Percentiles rank a stretch among this genome's conserved stretches.
These are phyloP conservation scores for Drosophila tani DNA, from an alignment of 1,140 invertebrate genomes.

Conservation along the genomic window DNA sequence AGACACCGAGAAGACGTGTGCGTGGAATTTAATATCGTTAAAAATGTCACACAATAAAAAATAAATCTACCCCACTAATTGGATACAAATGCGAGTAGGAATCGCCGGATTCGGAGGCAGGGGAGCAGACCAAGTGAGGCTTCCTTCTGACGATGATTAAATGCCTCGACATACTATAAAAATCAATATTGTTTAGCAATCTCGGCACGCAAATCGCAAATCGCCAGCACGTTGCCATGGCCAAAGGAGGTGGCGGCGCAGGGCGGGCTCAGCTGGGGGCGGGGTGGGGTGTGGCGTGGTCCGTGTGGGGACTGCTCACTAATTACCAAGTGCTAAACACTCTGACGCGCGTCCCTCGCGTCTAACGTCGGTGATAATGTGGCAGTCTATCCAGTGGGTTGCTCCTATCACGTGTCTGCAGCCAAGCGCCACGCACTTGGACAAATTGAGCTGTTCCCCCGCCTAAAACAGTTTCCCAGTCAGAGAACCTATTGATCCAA, in stretches of 20 bases:
- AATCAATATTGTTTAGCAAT: constrained; percentile 75
- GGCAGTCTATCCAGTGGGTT: constrained; percentile 8
- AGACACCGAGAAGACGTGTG: constrained; percentile 20
- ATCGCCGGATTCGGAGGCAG: background rate
- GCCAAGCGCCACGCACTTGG: background rate
- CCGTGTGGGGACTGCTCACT: constrained; percentile 35
- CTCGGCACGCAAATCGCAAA: constrained; percentile 73
- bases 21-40: constrained; percentile 52
- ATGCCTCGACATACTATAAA: constrained; percentile 49
- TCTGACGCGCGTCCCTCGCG: constrained; percentile 51
- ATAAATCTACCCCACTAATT: constrained; percentile 55
- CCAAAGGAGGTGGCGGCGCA: constrained; percentile 4
- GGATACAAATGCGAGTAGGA: constrained; percentile 52
- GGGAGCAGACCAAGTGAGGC: constrained; percentile 14
- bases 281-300: background rate
- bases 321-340: constrained; percentile 70
- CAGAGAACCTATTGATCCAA: background rate
- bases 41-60: constrained; percentile 40
- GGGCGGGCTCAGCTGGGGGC: background rate
- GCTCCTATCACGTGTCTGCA: constrained; percentile 45
- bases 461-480: background rate
- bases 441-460: background rate
- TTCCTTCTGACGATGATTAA: constrained; percentile 60
- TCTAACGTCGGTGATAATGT: constrained; percentile 42
- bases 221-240: constrained; percentile 58